These are phyloP conservation scores for Oncorhynchus masou DNA, from an alignment of 2,113 vertebrate genomes.

Conservation along the genomic window DNA sequence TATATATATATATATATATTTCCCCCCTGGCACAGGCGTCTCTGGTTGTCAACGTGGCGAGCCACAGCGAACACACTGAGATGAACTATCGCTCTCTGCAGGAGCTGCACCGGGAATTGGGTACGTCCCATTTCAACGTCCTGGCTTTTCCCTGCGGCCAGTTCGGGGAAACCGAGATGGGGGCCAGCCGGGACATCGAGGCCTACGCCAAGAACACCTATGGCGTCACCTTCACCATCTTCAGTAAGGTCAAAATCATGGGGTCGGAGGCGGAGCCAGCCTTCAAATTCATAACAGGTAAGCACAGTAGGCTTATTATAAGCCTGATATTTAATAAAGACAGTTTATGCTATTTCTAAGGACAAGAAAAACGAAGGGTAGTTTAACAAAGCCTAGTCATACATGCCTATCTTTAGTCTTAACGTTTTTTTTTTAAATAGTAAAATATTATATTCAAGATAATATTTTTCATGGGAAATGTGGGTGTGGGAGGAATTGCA, in stretches of 20 bases:
- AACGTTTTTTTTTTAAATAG: too few species aligned
- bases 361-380: neutral
- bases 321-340: too few species aligned
- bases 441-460: too few species aligned
- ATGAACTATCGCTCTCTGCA: constrained; percentile 86
- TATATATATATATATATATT: neutral
- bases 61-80: constrained; percentile 86
- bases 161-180: constrained; percentile 86
- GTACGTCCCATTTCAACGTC: constrained; percentile 93
- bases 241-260: constrained; percentile 93
- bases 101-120: constrained; percentile 89
- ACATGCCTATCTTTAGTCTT: too few species aligned
- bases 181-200: constrained; percentile 80
- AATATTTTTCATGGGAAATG: neutral
- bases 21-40: constrained; percentile 75
- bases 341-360: neutral
- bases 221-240: constrained; percentile 91
- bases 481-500: too few species aligned
- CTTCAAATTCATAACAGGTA: constrained; percentile 92
- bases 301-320: constrained; percentile 12
- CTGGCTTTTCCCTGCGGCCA: constrained; percentile 96
- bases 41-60: constrained; percentile 99
- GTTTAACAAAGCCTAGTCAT: neutral
- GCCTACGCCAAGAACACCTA: constrained; percentile 82
- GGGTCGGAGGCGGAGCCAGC: constrained; percentile 90